Evolutionary conservation across 2,113 vertebrate genomes (phyloP), one percentile per base, ranked within the genome.

Genomic region (Todiramphus chloris): DNA sequence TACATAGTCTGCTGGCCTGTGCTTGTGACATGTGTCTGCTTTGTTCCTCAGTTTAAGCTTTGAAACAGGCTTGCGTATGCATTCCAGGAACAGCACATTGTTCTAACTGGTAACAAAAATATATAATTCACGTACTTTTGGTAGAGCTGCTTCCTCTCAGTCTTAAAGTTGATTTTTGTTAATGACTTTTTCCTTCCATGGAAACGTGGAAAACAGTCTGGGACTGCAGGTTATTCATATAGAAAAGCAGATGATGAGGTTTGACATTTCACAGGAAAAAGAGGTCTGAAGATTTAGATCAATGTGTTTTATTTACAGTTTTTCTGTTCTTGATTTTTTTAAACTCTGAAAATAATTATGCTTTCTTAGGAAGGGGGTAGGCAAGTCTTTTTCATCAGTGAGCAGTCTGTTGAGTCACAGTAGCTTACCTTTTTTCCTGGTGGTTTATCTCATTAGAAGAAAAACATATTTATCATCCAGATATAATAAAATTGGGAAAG

Each of bases 91-190:
- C 83, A 72, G 80, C 48, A 51, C n/a, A 76, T 94, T 94, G 68
- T 94, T 95, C 80, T 84, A 67, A 27, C 31, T 82, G 66, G 62
- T 85, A 87, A 74, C 69, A 87, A 84, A 92, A 94, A 92, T 67
- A 90, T 1, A 44, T 1, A 1, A 76, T 73, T 91, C 73, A 28
- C 3, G 4, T 89, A 70, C 33, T 89, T 94, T 69, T 86, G 72
- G 55, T 88, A 83, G 91, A 75, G 51, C 73, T 86, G 77, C 82
- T 94, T 95, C 91, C 80, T 72, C 87, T 90, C 93, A 90, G 77
- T 55, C 59, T 78, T 87, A 59, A 81, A 90, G 76, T 3, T 95
- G 93, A 66, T 83, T 94, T 96, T 94, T 92, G 66, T 82, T 83
- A 79, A 67, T 94, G 80, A 58, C 48, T 13, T 87, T 63, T 89